Base-by-base conservation (phyloP, 2,113 vertebrate genomes). In the Hipposideros armiger region DNA sequence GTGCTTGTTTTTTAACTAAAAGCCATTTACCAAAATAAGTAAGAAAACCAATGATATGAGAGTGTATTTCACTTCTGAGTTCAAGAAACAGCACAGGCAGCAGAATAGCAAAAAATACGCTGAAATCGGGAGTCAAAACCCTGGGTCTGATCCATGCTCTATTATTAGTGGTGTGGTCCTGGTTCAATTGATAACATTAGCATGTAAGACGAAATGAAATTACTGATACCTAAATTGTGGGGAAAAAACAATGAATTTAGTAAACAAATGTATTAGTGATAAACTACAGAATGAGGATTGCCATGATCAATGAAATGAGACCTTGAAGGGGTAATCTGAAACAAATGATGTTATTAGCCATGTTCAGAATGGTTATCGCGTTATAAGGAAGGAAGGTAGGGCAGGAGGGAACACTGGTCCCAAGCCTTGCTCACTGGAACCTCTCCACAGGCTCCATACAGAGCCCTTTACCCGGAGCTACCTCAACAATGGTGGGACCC, bases 101-200 rank as follows among this genome's bases (percentile, higher is more conserved):
- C 4, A 26, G 7, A 4, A n/a, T 0, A 69, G 32, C 7, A 36
- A 58, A n/a, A 66, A 50, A 16, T 11, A 30, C 4, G 26, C 4
- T 40, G 40, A 40, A 32, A 17, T 7, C 1, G 0, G 14, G 7
- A 96, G 52, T 62, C 28, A 15, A 77, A 50, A 52, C 7, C 10
- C 3, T 8, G 28, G 4, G 9, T 74, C 66, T 47, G 1, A 19
- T 30, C n/a, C 50, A 66, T 19, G 14, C 7, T 74, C 45, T 64
- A 40, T 32, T n/a, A 47, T 45, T 83, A 58, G 16, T 40, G 66
- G 24, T 9, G 0, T 9, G 7, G 13, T 11, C 32, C 17, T 20
- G 16, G 8, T 7, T 80, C n/a, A 26, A 30, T 1, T 26, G 45
- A 30, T 1, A 62, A 52, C 45, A 74, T 19, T 16, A 40, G 47